Evolutionary conservation across 2,888 invertebrate genomes (phyloP).

Genomic region (Drosophila prolongata): DNA sequence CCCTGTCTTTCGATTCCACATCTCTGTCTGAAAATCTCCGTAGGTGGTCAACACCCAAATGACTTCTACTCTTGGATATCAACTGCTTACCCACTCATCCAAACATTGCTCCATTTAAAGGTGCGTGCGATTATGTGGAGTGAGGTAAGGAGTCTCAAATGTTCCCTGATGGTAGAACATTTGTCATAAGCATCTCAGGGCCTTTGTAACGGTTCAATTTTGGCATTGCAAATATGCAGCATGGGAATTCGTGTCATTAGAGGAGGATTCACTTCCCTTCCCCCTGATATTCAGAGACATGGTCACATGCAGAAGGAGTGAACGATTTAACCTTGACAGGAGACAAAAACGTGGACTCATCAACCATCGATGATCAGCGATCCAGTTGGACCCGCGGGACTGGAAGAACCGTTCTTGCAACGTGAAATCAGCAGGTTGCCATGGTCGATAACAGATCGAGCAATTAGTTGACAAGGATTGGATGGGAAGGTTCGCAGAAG

Average conservation of each 20-base stretch:
- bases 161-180: slow-evolving; percentile 34
- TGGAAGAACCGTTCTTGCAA: slow-evolving; percentile 27
- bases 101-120: slow-evolving; percentile 13
- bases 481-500: neutral
- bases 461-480: slow-evolving; percentile 64
- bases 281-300: slow-evolving; percentile 9
- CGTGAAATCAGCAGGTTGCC: slow-evolving; percentile 53
- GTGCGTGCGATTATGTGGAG: slow-evolving; percentile 51
- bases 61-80: slow-evolving; percentile 18
- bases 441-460: slow-evolving; percentile 51
- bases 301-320: slow-evolving; percentile 50
- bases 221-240: slow-evolving; percentile 30
- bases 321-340: slow-evolving; percentile 65
- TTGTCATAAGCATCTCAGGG: slow-evolving; percentile 56
- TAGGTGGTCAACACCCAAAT: slow-evolving; percentile 59
- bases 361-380: slow-evolving; percentile 32
- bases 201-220: slow-evolving; percentile 43
- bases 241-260: slow-evolving; percentile 71
- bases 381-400: slow-evolving; percentile 33
- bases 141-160: slow-evolving; percentile 19
- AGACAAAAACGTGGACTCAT: slow-evolving; percentile 61
- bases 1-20: slow-evolving; percentile 18
- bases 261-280: slow-evolving; percentile 14
- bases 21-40: slow-evolving; percentile 25
- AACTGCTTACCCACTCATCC: slow-evolving; percentile 5